Evolutionary conservation across 2,888 invertebrate species (phyloP), one percentile per base, ranked within the genome.

Genomic region (Eucera pruinosa): DNA sequence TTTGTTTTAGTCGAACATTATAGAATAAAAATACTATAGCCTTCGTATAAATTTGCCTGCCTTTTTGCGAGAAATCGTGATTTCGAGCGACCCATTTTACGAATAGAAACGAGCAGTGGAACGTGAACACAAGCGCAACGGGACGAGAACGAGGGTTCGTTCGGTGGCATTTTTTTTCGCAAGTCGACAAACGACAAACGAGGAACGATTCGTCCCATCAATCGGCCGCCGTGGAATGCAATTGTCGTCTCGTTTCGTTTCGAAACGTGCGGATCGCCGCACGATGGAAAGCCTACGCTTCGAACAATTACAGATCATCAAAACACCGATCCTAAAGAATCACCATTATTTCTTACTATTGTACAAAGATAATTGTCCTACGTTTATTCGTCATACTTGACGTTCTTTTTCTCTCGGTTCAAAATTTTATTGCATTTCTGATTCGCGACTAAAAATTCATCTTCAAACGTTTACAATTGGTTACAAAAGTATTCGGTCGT

Each of bases 241-340:
- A 78, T 78, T 75, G 75, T 78, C 76, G 75, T 69, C 78, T n/a
- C 69, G 65, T 78, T 78, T 78, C 78, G 64, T 48, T 68, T 58
- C 55, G 75, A 78, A 75, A 57, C 75, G 52, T 20, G 71, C 57
- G 50, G 52, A 33, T 43, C 30, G 30, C 57, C 55, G 39, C 41
- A 50, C 66, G 71, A 66, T 57, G 41, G 47, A 33, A 48, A 61
- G 47, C 45, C 60, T 20, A 27, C 47, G 33, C 43, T 50, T 70
- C 52, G 15, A 70, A 62, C 73, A 70, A 70, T 71, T 50, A 62
- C 61, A 23, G 61, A 62, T 57, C 71, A 62, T 60, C 30, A 41
- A 27, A 27, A 65, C 33, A 23, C 15, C 3, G 13, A 36, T 20
- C 18, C 9, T 45, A 11, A 11, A 39, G 18, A 36, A 48, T 66